These are phyloP conservation scores for Acanthopagrus latus DNA, from an alignment of 2,797 vertebrate species.

Conservation along the genomic window DNA sequence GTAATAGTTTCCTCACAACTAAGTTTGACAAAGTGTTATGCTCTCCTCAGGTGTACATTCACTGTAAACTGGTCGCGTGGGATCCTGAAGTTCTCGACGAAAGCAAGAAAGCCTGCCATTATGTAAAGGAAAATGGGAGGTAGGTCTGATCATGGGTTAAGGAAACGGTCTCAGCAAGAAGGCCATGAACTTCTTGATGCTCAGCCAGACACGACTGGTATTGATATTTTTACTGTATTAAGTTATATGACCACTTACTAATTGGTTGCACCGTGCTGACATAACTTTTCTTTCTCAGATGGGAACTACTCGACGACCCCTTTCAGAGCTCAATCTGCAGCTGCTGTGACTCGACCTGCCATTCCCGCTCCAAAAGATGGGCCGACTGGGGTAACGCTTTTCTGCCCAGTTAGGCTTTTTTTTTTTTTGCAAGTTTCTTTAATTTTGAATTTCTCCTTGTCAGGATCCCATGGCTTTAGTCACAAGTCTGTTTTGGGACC, in stretches of 20 bases:
- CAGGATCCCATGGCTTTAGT: constrained; percentile 47
- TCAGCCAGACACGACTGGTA: neutral
- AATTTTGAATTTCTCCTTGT: neutral
- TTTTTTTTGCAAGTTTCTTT: neutral
- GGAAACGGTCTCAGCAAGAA: no score
- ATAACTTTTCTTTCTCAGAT: constrained; percentile 58
- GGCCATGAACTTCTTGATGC: neutral
- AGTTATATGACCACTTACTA: neutral
- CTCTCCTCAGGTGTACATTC: constrained; percentile 85
- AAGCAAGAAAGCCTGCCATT: constrained; percentile 85
- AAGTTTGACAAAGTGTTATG: neutral
- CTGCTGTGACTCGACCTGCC: constrained; percentile 84
- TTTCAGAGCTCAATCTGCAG: constrained; percentile 74
- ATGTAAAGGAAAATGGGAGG: constrained; percentile 72
- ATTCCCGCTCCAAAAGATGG: constrained; percentile 38
- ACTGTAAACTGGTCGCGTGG: constrained; percentile 86
- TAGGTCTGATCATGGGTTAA: constrained; percentile 40
- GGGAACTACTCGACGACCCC: constrained; percentile 83
- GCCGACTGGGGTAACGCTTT: constrained; percentile 53
- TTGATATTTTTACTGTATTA: neutral
- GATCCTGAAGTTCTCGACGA: constrained; percentile 62
- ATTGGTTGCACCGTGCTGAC: neutral
- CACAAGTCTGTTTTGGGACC: constrained; percentile 81
- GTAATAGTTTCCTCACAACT: neutral
- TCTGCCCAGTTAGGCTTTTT: accelerated